Percentiles rank a stretch among this genome's conserved stretches.
Evolutionary conservation across 1,140 invertebrate species (phyloP).

Genomic region (Hyles vespertilio): DNA sequence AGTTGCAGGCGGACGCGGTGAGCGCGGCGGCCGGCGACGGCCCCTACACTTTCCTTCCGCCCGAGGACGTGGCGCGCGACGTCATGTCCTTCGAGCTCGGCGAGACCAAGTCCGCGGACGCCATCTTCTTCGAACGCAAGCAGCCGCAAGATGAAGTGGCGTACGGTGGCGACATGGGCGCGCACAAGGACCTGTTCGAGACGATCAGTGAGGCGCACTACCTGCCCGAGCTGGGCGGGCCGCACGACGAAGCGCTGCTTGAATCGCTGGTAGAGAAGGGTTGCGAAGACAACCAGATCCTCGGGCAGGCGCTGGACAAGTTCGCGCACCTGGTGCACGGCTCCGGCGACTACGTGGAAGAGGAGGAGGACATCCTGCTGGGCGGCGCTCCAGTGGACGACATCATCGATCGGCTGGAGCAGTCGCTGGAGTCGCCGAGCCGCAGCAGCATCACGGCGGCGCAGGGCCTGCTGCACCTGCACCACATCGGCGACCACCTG

Average conservation of each 20-base stretch:
- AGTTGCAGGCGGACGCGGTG: constrained; percentile 52
- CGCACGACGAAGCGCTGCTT: constrained; percentile 75
- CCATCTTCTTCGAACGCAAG: constrained; percentile 61
- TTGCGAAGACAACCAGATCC: constrained; percentile 77
- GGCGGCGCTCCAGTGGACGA: constrained; percentile 74
- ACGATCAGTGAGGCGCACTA: constrained; percentile 72
- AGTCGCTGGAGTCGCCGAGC: constrained; percentile 71
- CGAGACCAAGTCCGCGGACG: constrained; percentile 49
- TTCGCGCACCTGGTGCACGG: constrained; percentile 62
- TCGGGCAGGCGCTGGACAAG: constrained; percentile 68
- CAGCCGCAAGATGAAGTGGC: constrained; percentile 42
- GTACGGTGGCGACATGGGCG: constrained; percentile 50
- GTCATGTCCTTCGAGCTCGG: constrained; percentile 67
- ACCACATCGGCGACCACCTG: constrained; percentile 73
- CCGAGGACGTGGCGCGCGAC: constrained; percentile 61
- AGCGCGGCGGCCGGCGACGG: constrained; percentile 29
- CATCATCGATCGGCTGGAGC: constrained; percentile 76
- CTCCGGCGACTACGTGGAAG: constrained; percentile 74
- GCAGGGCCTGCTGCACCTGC: constrained; percentile 61
- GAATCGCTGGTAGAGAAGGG: constrained; percentile 78
- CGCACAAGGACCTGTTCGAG: constrained; percentile 70
- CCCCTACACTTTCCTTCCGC: constrained; percentile 53
- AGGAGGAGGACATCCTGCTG: constrained; percentile 77
- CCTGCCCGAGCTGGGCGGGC: constrained; percentile 72
- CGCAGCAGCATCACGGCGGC: constrained; percentile 66